Percentiles rank a stretch among this genome's conserved stretches.
Conservation (phyloP, 2,888 invertebrate species). For the Saturnia pavonia region DNA sequence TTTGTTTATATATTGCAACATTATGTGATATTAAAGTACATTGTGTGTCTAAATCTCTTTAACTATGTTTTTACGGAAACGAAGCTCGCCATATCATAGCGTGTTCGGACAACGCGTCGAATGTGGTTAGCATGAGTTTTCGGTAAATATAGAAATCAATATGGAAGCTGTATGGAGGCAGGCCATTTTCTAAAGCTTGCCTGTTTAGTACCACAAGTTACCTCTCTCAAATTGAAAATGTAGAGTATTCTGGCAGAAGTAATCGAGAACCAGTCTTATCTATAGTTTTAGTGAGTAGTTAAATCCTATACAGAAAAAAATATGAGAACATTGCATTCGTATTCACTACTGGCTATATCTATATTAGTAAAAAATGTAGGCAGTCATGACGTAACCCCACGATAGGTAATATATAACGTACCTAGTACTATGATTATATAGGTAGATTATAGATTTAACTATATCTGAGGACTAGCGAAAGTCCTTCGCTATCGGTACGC, state of each 20-base stretch:
- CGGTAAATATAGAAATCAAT: not conserved
- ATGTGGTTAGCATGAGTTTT: too few species aligned
- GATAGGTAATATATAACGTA: not conserved
- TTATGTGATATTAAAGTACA: too few species aligned
- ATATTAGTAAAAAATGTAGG: not conserved
- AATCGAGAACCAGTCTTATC: too few species aligned
- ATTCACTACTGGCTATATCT: too few species aligned
- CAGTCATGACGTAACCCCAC: not conserved
- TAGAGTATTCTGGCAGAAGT: not conserved
- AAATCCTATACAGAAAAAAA: too few species aligned
- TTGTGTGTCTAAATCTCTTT: too few species aligned
- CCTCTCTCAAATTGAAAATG: not conserved
- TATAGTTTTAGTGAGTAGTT: too few species aligned
- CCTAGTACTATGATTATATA: not conserved
- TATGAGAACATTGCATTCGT: too few species aligned
- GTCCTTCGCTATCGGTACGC: slow-evolving; percentile 9
- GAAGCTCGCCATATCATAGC: too few species aligned
- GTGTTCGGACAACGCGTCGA: too few species aligned
- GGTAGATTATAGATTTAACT: not conserved
- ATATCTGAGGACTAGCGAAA: slow-evolving; percentile 11
- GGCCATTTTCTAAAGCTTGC: not conserved
- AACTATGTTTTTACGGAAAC: too few species aligned
- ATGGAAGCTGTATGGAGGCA: not conserved
- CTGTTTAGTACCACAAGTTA: not conserved
- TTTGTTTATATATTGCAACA: too few species aligned